Evolutionary conservation across 1,140 invertebrate species (phyloP).

Genomic region (Drosophila ambigua): DNA sequence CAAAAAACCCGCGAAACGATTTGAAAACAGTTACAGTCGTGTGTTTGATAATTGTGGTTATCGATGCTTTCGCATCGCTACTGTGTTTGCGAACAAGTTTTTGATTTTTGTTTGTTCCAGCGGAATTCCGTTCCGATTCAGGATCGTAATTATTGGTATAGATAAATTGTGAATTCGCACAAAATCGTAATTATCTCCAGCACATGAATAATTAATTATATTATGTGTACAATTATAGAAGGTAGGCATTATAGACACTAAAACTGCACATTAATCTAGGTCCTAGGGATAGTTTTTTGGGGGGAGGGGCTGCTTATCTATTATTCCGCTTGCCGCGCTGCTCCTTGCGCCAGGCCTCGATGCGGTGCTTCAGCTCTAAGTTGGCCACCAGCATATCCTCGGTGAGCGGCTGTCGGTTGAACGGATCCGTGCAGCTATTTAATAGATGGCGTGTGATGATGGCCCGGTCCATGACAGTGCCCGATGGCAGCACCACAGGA

Average conservation of each 20-base stretch:
- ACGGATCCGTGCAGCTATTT: constrained; percentile 98
- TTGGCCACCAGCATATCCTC: constrained; percentile 93
- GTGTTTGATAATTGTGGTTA: too few species aligned
- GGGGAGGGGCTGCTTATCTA: constrained; percentile 50
- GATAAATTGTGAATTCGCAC: constrained; percentile 13
- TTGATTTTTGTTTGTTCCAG: too few species aligned
- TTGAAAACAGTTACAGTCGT: background rate
- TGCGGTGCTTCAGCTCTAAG: constrained; percentile 90
- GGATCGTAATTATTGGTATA: background rate
- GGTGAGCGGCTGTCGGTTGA: constrained; percentile 96
- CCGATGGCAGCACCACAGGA: constrained; percentile 96
- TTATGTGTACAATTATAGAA: constrained; percentile 48
- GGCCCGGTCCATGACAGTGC: constrained; percentile 97
- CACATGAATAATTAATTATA: constrained; percentile 27
- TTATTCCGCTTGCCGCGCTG: constrained; percentile 86
- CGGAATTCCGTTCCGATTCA: too few species aligned
- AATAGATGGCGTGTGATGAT: constrained; percentile 97
- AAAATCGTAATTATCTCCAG: constrained; percentile 2
- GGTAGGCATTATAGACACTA: constrained; percentile 63
- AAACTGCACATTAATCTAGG: constrained; percentile 76
- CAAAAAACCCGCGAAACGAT: background rate
- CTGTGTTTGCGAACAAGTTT: too few species aligned
- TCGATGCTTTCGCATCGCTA: too few species aligned
- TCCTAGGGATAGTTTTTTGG: constrained; percentile 38
- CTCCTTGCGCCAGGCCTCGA: constrained; percentile 91